Evolutionary conservation across 23 tunicate species (phyloP).

Genomic region (Clavelina lepadiformis): DNA sequence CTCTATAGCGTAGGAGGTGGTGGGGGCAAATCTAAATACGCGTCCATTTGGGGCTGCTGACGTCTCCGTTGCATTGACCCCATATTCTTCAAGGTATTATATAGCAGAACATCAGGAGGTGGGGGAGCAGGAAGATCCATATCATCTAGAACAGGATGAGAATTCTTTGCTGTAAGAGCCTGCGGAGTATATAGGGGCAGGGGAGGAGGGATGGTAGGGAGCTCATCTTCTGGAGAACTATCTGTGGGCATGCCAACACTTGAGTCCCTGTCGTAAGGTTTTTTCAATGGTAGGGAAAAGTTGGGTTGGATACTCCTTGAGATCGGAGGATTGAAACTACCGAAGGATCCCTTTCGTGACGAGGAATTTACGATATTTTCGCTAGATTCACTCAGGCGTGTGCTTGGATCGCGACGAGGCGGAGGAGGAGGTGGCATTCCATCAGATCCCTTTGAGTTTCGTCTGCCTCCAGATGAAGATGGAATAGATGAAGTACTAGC

Average conservation of each 20-base stretch:
- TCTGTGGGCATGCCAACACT: neutral
- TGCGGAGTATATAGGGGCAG: slow-evolving; percentile 46
- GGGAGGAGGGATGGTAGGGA: slow-evolving; percentile 41
- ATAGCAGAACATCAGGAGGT: slow-evolving; percentile 37
- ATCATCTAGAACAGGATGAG: neutral
- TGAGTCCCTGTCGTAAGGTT: neutral
- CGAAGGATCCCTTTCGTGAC: too few species aligned
- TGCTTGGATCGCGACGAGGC: slow-evolving; percentile 42
- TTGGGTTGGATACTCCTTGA: neutral
- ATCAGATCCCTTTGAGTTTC: neutral
- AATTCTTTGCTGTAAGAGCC: slow-evolving; percentile 4
- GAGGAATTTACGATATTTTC: too few species aligned
- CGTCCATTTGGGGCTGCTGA: neutral
- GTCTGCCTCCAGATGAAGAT: neutral
- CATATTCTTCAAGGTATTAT: slow-evolving; percentile 11
- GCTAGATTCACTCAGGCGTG: slow-evolving; percentile 11
- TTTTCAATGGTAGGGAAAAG: neutral
- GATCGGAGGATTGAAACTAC: too few species aligned
- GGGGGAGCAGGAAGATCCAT: slow-evolving; percentile 30
- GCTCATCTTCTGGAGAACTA: slow-evolving; percentile 26
- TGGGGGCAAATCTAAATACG: slow-evolving; percentile 23
- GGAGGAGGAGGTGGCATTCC: slow-evolving; percentile 34
- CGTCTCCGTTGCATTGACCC: neutral
- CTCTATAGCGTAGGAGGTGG: slow-evolving; percentile 44
- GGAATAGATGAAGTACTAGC: neutral